Evolutionary conservation across 2,113 vertebrate genomes (phyloP), one percentile per base, ranked within the genome.

Genomic region (Oreocharis arfaki): DNA sequence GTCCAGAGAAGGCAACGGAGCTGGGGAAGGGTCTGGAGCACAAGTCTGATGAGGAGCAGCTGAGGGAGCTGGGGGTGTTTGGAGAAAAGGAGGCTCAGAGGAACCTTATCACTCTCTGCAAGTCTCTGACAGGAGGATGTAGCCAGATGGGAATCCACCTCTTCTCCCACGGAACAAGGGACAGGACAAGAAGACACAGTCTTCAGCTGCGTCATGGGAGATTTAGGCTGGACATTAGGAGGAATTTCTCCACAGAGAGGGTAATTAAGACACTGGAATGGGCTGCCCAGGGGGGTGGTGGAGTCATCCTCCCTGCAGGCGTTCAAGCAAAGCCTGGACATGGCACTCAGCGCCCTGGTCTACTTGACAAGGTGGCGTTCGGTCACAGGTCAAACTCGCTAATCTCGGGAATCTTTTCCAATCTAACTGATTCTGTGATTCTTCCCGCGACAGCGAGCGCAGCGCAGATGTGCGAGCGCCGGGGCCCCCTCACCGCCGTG

Each of bases 21-120:
- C 52, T 39, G 39, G 28, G n/a, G 13, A 60, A 46, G 53, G 13
- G 10, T 24, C 52, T 39, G 77, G 44, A 52, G 16, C 37, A 24
- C 17, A 24, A 8, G 8, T 10, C 5, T 7, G 6, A 3, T 30
- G 20, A 60, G 46, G 19, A 46, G 15, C 19, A 39, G 28, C 39
- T 52, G 39, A 59, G 18, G 33, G 27, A 50, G 32, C 21, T 23
- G 27, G 1, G 37, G 22, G 28, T 20, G 44, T 28, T 46, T 20
- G 68, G 23, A 39, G 30, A 47, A 61, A 46, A 63, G 27, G 15
- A 81, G 22, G 60, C 19, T n/a, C 19, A 26, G 14, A 13, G 6
- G 2, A 3, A 22, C 21, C 17, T 37, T 7, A 23, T 10, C 3
- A 1, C 3, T 8, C 17, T 10, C 13, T 30, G 1, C 20, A 56